A percentile compares a stretch with the other conserved stretches of the same genome.
Evolutionary conservation across 1,140 invertebrate species (phyloP).

Genomic region (Camponotus vicinus): DNA sequence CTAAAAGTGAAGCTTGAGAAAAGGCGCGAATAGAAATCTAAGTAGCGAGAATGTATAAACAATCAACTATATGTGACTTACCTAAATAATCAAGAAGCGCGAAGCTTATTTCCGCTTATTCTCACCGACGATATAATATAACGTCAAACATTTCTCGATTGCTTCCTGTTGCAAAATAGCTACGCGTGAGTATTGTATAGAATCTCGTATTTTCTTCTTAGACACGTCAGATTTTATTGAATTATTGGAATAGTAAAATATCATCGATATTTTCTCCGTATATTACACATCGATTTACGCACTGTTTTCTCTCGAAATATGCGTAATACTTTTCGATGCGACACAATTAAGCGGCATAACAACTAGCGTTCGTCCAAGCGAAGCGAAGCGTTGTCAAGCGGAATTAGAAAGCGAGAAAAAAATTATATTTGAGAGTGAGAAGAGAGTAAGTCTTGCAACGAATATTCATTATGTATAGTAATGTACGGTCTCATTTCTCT

Average conservation of each 20-base stretch:
- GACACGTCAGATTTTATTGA: neutral
- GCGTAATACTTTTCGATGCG: constrained; percentile 39
- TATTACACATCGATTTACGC: constrained; percentile 39
- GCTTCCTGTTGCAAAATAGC: constrained; percentile 27
- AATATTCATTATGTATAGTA: constrained; percentile 31
- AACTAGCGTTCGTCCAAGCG: constrained; percentile 1
- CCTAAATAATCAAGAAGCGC: constrained; percentile 57
- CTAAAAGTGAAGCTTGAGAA: constrained; percentile 19
- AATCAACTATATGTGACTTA: constrained; percentile 32
- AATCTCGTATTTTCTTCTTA: neutral
- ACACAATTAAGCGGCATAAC: constrained; percentile 16
- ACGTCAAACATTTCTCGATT: constrained; percentile 24
- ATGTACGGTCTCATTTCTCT: constrained; percentile 45
- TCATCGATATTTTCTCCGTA: constrained; percentile 39
- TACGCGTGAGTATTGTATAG: neutral
- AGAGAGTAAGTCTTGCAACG: constrained; percentile 32
- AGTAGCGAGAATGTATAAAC: constrained; percentile 5
- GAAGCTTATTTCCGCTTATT: constrained; percentile 44
- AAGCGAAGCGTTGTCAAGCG: constrained; percentile 6
- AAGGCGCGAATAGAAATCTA: constrained; percentile 23
- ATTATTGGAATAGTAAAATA: neutral
- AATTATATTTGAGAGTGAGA: constrained; percentile 35
- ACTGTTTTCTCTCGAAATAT: constrained; percentile 51
- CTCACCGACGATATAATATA: constrained; percentile 32
- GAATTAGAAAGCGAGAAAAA: constrained; percentile 52